Base-by-base conservation (phyloP, 2,888 invertebrate genomes). In the Lithophane ornitopus region DNA sequence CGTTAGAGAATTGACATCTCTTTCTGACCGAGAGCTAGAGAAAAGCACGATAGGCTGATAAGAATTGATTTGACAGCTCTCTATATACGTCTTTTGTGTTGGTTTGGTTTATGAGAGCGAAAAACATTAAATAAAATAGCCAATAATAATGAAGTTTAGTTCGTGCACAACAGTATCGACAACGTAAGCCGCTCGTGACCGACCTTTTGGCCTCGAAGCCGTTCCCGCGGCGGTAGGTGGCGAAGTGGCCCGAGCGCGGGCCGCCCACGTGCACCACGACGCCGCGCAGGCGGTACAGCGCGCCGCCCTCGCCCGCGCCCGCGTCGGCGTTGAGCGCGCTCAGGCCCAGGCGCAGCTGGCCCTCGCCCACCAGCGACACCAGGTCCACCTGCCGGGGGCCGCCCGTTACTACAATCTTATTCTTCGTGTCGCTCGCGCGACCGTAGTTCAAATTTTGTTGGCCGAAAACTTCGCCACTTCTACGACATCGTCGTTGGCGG, bases 241-340 rank as follows among this genome's bases (percentile, higher is more conserved):
- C 98, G 97, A 99, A 99, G 97, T 99, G 99, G 2, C 99, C 99
- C 66, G 98, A 98, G 92, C 98, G 97, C 16, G 98, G 98, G 67
- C 98, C 98, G 4, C 99, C 99, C 84, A 98, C 97, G 96, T 99
- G 99, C 82, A 98, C 99, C 66, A 99, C 98, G 12, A 99, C 99
- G 3, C 98, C 98, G 78, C 97, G 96, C 82, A 99, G 97, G 81
- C 98, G 97, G 96, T 99, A 99, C 73, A 46, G 84, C 67, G 91
- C 92, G 44, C 83, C 52, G 22, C 52, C 92, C 91, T 66, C 79
- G 88, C 69, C 78, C 87, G 66, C 65, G 58, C 73, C 65, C 80
- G 16, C 0, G 89, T 81, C 76, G 63, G 75, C 70, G n/a, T 74
- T 26, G 63, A 91, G 87, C 78, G 88, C 85, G 8, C 89, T 69